Evolutionary conservation across 2,888 invertebrate species (phyloP).

Genomic region (Myopa tessellatipennis): DNA sequence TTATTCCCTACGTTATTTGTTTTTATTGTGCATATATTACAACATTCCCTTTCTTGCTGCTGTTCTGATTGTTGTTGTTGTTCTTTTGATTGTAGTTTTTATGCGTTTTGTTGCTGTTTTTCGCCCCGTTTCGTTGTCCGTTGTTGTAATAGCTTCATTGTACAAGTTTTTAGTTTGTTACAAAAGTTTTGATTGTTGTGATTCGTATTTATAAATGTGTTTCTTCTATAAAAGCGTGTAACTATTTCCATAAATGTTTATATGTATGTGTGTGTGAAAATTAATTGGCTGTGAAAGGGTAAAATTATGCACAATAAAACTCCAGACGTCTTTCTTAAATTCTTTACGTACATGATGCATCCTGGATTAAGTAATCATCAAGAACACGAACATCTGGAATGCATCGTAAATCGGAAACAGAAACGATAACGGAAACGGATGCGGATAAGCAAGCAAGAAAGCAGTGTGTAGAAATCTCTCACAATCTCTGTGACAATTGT

Average conservation of each 20-base stretch:
- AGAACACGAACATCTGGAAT: too few relatives aligned
- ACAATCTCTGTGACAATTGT: too few relatives aligned
- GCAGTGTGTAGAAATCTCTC: too few relatives aligned
- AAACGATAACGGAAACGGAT: too few relatives aligned
- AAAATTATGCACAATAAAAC: neutral
- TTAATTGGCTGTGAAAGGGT: constrained; percentile 15
- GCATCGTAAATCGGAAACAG: too few relatives aligned
- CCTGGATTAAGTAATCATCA: too few relatives aligned
- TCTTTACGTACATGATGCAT: too few relatives aligned
- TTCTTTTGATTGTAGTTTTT: neutral
- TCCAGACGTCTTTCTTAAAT: too few relatives aligned
- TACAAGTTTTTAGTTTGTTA: constrained; percentile 17
- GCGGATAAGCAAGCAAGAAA: too few relatives aligned
- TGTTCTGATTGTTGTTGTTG: neutral
- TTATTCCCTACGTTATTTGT: constrained; percentile 3
- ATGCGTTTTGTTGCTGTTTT: neutral
- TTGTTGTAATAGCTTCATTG: neutral
- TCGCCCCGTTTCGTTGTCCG: neutral
- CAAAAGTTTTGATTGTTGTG: constrained; percentile 19
- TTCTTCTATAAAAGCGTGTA: constrained; percentile 4
- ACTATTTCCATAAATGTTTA: neutral
- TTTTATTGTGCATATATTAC: neutral
- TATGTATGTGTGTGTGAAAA: neutral
- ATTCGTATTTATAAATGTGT: neutral
- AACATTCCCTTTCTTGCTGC: neutral